Evolutionary conservation across 92 coral and sea anemone species (phyloP), one percentile per base, ranked within the genome.

Genomic region (Porites divaricata): DNA sequence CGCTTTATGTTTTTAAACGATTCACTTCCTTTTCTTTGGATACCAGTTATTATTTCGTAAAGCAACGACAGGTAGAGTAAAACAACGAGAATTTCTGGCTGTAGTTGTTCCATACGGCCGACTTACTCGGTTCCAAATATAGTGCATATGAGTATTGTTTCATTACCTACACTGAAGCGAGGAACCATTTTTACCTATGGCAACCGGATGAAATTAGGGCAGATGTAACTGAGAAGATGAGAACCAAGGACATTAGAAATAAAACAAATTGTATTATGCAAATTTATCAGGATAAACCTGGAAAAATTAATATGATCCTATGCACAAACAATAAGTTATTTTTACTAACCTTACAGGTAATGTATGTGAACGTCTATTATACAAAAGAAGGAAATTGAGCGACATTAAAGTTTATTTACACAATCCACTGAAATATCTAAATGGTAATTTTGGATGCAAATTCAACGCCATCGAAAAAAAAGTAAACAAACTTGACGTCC

Each of bases 51-150:
- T 66, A 91, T 80, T 81, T 91, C 95, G 73, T 91, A 91, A 25
- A 91, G 13, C 54, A 91, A 76, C 54, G 93, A 89, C 11, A 91
- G 81, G 61, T 91, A 91, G 64, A 91, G 72, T 19, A 91, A 72
- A 25, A 88, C 75, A 11, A 91, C 90, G 16, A 90, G 88, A 76
- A 91, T 59, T 56, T 88, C 94, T 28, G 87, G 75, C 63, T 90
- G 91, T 24, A 87, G 22, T 69, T 88, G 88, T 51, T 87, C 92
- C 96, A 93, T 93, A 15, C 59, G 50, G 8, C 17, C 13, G 24
- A 41, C 35, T n/a, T 54, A 26, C n/a, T 26, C 28, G n/a, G 9
- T 21, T 67, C 26, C 56, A 74, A 11, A 25, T 16, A 17, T 22
- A 12, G n/a, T 54, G 57, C 19, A 17, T 19, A 26, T 69, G 67